Conservation (phyloP, 2,113 vertebrate species). For the Ammodytes marinus region DNA sequence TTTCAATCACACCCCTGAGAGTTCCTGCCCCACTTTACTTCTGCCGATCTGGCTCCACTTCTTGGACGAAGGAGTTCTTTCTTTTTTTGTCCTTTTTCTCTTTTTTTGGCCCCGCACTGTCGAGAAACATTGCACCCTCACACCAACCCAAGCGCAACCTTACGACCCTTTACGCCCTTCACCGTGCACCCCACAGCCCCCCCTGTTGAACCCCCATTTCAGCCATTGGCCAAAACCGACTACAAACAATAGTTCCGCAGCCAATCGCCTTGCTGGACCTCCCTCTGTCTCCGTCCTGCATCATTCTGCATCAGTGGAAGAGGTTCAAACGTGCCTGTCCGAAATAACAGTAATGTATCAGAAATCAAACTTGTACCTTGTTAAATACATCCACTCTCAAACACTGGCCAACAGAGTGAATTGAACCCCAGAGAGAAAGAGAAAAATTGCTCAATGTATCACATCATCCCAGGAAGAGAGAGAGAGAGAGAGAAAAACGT, state of each 20-base stretch:
- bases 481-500: conserved; percentile 13
- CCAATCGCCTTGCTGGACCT: conserved; percentile 48
- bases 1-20: conserved; percentile 99
- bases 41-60: conserved; percentile 89
- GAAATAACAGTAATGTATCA: conserved; percentile 27
- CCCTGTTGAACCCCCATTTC: conserved; percentile 27
- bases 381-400: conserved; percentile 55
- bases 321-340: conserved; percentile 42
- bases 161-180: conserved; percentile 37
- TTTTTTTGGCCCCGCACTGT: conserved; percentile 74
- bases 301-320: conserved; percentile 11
- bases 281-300: conserved; percentile 34
- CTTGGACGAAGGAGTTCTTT: conserved; percentile 61
- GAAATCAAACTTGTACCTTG: conserved; percentile 59
- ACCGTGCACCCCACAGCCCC: conserved; percentile 3
- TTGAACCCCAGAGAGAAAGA: conserved; percentile 41
- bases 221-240: conserved; percentile 51
- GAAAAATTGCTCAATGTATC: conserved; percentile 37
- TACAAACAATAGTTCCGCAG: conserved; percentile 45
- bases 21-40: conserved; percentile 93
- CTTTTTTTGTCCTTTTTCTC: conserved; percentile 40
- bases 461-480: conserved; percentile 46
- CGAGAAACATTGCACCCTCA: conserved; percentile 70
- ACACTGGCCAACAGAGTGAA: conserved; percentile 42
- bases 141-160: conserved; percentile 51